Conservation (phyloP, 1,140 invertebrate genomes). For the Caligus rogercresseyi region DNA sequence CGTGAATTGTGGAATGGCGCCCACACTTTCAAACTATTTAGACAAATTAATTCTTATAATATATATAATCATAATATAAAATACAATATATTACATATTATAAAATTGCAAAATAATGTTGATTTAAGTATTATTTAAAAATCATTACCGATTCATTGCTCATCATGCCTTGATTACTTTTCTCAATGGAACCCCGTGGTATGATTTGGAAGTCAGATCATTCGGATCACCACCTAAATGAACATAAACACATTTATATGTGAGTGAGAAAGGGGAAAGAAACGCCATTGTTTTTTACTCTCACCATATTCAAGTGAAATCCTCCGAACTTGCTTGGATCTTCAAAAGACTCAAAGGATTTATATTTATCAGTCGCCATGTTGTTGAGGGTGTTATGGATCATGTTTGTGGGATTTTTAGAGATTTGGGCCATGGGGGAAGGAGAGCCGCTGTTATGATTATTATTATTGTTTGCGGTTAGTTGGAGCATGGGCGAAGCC, state of each 20-base stretch:
- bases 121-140: no score
- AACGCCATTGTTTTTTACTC: no score
- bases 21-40: background rate
- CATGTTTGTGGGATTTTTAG: conserved; percentile 1
- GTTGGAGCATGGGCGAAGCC: background rate
- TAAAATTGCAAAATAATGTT: no score
- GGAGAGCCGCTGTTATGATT: no score
- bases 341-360: background rate
- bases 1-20: conserved; percentile 45
- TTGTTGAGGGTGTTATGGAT: background rate
- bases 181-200: no score
- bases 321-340: background rate
- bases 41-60: no score
- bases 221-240: background rate
- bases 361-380: background rate
- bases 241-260: background rate
- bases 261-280: no score
- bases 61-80: no score
- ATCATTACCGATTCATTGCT: background rate
- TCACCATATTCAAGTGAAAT: background rate
- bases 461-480: background rate
- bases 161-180: background rate
- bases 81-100: no score
- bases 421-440: background rate
- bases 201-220: background rate